Conservation (phyloP, 2,888 invertebrate species). For the Mythimna albipuncta region DNA sequence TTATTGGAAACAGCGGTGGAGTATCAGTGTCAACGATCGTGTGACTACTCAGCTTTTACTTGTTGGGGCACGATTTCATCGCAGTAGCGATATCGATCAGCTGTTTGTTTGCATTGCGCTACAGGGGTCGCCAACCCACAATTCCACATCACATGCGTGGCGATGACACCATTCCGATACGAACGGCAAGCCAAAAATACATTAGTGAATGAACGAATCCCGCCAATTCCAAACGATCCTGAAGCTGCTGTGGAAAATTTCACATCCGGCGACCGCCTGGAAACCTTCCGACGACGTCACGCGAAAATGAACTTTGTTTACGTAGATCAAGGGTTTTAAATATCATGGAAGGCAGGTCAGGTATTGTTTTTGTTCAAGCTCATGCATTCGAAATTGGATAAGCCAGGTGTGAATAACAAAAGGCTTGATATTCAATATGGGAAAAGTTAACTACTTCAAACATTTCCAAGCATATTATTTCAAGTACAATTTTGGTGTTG, state of each 20-base stretch:
- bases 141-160: slow-evolving; percentile 76
- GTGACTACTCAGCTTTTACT: slow-evolving; percentile 57
- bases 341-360: slow-evolving; percentile 35
- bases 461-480: slow-evolving; percentile 24
- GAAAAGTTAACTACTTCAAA: slow-evolving; percentile 9
- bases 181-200: slow-evolving; percentile 82
- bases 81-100: slow-evolving; percentile 80
- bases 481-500: neutral
- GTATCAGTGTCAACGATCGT: slow-evolving; percentile 61
- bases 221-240: slow-evolving; percentile 75
- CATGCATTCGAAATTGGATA: slow-evolving; percentile 43
- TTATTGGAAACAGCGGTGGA: slow-evolving; percentile 35
- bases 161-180: slow-evolving; percentile 81
- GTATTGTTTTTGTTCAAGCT: slow-evolving; percentile 30
- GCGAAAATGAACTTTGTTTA: slow-evolving; percentile 68
- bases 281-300: slow-evolving; percentile 69
- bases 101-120: slow-evolving; percentile 84
- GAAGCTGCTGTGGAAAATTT: slow-evolving; percentile 85
- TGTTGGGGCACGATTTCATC: slow-evolving; percentile 67
- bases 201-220: slow-evolving; percentile 77
- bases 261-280: slow-evolving; percentile 76
- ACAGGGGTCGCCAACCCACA: slow-evolving; percentile 84
- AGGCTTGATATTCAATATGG: slow-evolving; percentile 42
- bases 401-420: slow-evolving; percentile 46
- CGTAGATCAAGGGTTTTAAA: slow-evolving; percentile 42